These are phyloP conservation scores for Volucella inanis DNA, from an alignment of 2,888 invertebrate species.

Conservation along the genomic window DNA sequence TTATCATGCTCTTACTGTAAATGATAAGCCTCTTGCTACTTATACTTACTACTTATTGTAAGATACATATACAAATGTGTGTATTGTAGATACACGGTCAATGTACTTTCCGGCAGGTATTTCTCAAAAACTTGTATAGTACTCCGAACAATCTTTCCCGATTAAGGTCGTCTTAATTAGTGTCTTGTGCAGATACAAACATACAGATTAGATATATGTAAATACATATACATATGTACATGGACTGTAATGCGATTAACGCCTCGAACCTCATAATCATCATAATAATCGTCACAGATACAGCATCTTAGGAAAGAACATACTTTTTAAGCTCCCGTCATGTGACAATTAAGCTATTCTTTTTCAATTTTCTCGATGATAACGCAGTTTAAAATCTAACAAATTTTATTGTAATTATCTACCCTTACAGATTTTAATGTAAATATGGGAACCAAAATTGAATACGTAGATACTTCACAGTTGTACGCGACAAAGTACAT, in stretches of 20 bases:
- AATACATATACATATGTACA: conserved; percentile 3
- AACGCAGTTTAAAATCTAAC: not conserved
- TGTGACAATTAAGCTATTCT: conserved; percentile 22
- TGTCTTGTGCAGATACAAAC: conserved; percentile 23
- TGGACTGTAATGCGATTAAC: conserved; percentile 38
- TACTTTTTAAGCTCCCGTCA: conserved; percentile 20
- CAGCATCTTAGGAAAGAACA: not conserved
- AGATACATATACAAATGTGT: too few relatives aligned
- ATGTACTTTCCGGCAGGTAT: conserved; percentile 33
- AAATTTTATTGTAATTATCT: not conserved
- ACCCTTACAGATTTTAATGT: conserved; percentile 56
- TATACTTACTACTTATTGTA: conserved; percentile 8
- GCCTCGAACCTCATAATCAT: not conserved
- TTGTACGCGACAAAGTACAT: conserved; percentile 95
- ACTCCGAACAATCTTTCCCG: conserved; percentile 1
- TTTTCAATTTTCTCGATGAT: conserved; percentile 10
- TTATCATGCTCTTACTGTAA: conserved; percentile 29
- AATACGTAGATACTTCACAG: conserved; percentile 95
- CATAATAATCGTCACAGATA: conserved; percentile 3
- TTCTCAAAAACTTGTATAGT: conserved; percentile 16
- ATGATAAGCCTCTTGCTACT: conserved; percentile 32
- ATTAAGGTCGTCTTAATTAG: conserved; percentile 65
- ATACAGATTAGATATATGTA: not conserved
- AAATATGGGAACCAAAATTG: conserved; percentile 94
- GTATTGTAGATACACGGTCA: conserved; percentile 29